Conservation (phyloP, 2,888 invertebrate genomes). For the Strigamia transsilvanica region DNA sequence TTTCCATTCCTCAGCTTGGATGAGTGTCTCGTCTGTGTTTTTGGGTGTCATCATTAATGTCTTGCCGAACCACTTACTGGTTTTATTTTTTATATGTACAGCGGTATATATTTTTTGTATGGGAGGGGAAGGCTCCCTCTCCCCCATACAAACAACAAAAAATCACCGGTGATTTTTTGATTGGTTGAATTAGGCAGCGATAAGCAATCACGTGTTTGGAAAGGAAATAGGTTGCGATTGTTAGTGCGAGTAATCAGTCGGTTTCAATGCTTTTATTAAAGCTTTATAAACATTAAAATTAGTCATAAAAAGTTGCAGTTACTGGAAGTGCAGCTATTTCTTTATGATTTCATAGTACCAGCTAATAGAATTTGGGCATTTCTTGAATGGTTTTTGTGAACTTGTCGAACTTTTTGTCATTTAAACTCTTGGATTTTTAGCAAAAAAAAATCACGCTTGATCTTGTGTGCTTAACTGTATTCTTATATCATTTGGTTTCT, state of each 20-base stretch:
- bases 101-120: not conserved
- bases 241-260: not conserved
- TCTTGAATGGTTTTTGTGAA: not conserved
- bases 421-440: not conserved
- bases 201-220: constrained; percentile 13
- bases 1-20: constrained; percentile 41
- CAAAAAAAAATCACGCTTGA: not conserved
- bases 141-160: no score
- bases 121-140: no score
- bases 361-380: not conserved
- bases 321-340: no score
- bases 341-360: no score
- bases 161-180: no score
- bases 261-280: not conserved
- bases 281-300: not conserved
- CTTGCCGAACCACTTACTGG: constrained; percentile 20
- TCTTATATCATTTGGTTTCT: not conserved
- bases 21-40: constrained; percentile 45
- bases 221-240: constrained; percentile 4
- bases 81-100: not conserved
- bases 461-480: not conserved
- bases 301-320: no score
- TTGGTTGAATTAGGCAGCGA: not conserved
- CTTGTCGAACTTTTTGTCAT: not conserved
- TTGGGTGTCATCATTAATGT: constrained; percentile 45